These are phyloP conservation scores for Gymnothorax reevesii DNA, from an alignment of 2,797 vertebrate genomes.

Conservation along the genomic window DNA sequence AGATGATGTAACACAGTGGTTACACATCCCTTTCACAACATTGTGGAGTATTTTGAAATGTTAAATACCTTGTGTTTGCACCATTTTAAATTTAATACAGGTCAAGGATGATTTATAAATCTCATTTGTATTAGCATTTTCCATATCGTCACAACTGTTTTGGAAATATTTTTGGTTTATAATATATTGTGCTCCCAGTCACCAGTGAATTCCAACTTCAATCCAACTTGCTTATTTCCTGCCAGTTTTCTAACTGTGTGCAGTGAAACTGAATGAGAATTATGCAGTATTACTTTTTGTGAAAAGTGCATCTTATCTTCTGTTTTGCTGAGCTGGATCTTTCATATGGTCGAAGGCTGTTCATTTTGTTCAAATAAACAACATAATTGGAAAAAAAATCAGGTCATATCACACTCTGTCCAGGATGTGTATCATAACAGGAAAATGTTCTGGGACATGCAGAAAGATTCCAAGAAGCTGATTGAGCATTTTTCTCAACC, in stretches of 20 bases:
- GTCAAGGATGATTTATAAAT: too few relatives aligned
- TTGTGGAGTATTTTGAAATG: too few relatives aligned
- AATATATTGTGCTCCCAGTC: too few relatives aligned
- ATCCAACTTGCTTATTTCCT: not conserved
- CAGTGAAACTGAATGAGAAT: not conserved
- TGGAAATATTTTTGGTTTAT: too few relatives aligned
- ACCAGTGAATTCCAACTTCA: not conserved
- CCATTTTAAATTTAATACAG: too few relatives aligned
- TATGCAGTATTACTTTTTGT: not conserved
- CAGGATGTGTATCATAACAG: slow-evolving; percentile 20
- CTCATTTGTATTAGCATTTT: too few relatives aligned
- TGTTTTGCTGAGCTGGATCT: not conserved
- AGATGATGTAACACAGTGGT: too few relatives aligned
- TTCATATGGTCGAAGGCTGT: not conserved
- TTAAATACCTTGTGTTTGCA: too few relatives aligned
- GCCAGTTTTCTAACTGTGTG: not conserved
- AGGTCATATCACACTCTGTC: not conserved
- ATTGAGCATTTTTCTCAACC: slow-evolving; percentile 17
- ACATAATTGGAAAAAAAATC: not conserved
- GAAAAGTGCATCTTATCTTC: not conserved
- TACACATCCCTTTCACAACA: too few relatives aligned
- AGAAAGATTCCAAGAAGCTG: slow-evolving; percentile 41
- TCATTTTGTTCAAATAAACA: slow-evolving; percentile 1
- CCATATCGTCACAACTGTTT: too few relatives aligned
- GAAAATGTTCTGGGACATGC: slow-evolving; percentile 42